phyloP scores from a whole-genome alignment of 2,113 vertebrate genomes.

The Ondatra zibethicus region DNA sequence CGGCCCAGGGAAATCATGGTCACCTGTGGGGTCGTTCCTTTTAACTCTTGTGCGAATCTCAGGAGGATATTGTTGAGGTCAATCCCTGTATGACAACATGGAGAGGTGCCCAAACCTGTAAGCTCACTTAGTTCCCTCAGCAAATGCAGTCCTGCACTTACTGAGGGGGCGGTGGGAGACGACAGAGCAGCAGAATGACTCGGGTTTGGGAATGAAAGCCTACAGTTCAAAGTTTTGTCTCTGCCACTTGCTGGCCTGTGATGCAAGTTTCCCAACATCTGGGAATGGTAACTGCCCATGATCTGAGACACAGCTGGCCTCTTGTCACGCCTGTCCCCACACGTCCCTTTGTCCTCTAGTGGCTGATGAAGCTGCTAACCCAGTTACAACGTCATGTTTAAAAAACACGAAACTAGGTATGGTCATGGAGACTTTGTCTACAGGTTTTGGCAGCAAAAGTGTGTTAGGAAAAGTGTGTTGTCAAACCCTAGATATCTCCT shows the following conservation, averaged over 20 bases:
- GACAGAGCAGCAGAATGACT: background rate
- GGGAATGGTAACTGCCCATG: too few relatives aligned
- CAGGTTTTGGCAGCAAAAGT: background rate
- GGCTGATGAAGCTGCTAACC: too few relatives aligned
- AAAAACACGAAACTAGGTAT: background rate
- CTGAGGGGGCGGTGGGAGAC: background rate
- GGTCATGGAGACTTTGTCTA: background rate
- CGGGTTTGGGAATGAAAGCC: background rate
- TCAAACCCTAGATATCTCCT: background rate
- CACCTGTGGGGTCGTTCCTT: conserved; percentile 70
- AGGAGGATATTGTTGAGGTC: conserved; percentile 74
- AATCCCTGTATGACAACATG: conserved; percentile 59
- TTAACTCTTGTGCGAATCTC: conserved; percentile 82
- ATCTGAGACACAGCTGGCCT: rapidly evolving
- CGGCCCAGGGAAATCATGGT: conserved; percentile 83
- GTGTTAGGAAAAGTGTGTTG: background rate
- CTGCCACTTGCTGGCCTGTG: background rate
- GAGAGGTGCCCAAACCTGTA: background rate
- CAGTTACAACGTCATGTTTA: background rate
- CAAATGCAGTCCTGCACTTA: background rate
- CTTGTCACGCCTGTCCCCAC: background rate
- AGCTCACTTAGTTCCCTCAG: background rate
- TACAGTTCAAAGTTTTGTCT: background rate
- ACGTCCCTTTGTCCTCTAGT: background rate
- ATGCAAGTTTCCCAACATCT: background rate